A percentile compares a stretch with the other conserved stretches of the same genome.
These are phyloP conservation scores for Corythucha ciliata DNA, from an alignment of 2,888 invertebrate genomes.

Conservation along the genomic window DNA sequence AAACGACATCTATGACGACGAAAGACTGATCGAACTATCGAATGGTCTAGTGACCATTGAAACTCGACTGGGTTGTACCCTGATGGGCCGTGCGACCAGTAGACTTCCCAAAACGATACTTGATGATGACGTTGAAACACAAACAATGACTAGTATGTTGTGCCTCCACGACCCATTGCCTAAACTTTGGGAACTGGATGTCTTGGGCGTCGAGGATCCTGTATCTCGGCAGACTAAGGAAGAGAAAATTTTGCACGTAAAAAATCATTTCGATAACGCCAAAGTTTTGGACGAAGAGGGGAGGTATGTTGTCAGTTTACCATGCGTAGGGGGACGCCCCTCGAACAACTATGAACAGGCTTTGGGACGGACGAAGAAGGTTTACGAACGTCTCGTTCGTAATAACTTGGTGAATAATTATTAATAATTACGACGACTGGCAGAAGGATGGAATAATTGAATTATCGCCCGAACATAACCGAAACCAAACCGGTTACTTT, in stretches of 20 bases:
- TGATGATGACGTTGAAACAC: too few relatives aligned
- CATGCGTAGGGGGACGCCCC: constrained; percentile 34
- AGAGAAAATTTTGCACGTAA: constrained; percentile 4
- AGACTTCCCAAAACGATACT: too few relatives aligned
- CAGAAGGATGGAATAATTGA: constrained; percentile 35
- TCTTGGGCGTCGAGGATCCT: constrained; percentile 26
- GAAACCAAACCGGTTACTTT: constrained; percentile 7
- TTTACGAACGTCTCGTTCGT: constrained; percentile 31
- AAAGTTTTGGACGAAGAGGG: too few relatives aligned
- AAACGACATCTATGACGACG: too few relatives aligned
- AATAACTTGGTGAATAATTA: constrained; percentile 32
- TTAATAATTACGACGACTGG: constrained; percentile 37
- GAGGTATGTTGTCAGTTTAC: too few relatives aligned
- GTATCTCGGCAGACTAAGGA: constrained; percentile 9
- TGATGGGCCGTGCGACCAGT: constrained; percentile 12
- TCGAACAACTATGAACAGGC: constrained; percentile 34
- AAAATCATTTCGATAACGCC: constrained; percentile 31
- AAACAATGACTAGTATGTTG: too few relatives aligned
- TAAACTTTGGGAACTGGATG: constrained; percentile 28
- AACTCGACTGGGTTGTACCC: constrained; percentile 16
- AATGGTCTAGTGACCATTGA: constrained; percentile 12
- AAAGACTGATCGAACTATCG: neutral
- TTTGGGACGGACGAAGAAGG: constrained; percentile 33
- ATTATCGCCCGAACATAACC: constrained; percentile 28
- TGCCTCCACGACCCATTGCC: too few relatives aligned